Percentiles rank a stretch among this genome's conserved stretches.
phyloP scores from a whole-genome alignment of 2,797 vertebrate species.

The Ceryle rudis region DNA sequence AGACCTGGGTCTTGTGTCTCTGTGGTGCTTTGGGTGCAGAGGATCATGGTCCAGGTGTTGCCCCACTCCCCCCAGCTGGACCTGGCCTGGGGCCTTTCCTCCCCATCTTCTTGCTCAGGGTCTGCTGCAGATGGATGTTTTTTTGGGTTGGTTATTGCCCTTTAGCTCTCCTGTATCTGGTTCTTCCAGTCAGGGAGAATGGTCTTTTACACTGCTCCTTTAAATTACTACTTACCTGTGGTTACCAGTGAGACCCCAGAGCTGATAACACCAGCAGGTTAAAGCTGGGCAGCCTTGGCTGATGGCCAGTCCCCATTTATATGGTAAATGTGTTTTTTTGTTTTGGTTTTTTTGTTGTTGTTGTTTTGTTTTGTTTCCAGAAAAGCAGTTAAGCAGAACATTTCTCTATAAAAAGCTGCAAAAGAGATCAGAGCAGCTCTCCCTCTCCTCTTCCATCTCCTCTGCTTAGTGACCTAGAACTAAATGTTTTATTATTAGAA shows the following conservation, averaged over 20 bases:
- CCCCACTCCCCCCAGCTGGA: fast-evolving
- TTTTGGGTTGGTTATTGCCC: neutral
- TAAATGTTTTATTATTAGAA: slow-evolving; percentile 67
- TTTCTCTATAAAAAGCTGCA: slow-evolving; percentile 62
- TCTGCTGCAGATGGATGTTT: neutral
- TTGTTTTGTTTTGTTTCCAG: neutral
- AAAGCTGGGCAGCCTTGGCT: slow-evolving; percentile 1
- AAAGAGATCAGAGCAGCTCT: slow-evolving; percentile 48
- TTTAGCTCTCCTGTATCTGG: neutral
- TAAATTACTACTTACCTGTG: neutral
- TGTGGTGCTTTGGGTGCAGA: neutral
- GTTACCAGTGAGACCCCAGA: neutral
- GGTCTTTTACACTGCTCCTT: neutral
- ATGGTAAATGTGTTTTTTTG: fast-evolving
- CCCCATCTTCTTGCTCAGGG: neutral
- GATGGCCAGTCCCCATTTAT: slow-evolving; percentile 23
- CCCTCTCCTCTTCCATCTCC: slow-evolving; percentile 45
- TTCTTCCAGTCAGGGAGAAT: neutral
- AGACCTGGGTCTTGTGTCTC: neutral
- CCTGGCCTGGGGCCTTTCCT: neutral
- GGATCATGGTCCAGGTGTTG: neutral
- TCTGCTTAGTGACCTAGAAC: slow-evolving; percentile 70
- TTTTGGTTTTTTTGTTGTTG: neutral
- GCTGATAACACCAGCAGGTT: neutral
- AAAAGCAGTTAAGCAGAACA: slow-evolving; percentile 52